Evolutionary conservation across 2,797 vertebrate genomes (phyloP).

Genomic region (Amblyraja radiata): DNA sequence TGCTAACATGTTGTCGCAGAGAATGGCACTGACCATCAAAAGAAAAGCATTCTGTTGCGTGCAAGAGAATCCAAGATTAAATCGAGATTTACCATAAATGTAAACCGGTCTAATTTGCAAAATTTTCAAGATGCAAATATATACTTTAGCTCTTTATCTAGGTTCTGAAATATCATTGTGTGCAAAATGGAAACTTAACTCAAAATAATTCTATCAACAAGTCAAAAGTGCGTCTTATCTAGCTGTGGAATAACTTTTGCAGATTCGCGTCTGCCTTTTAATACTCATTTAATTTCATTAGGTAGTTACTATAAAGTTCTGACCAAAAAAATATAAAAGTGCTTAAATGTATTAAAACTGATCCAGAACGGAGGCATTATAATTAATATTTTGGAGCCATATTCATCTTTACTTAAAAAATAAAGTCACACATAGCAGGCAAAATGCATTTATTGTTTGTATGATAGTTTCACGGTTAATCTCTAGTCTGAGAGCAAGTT

Average conservation of each 20-base stretch:
- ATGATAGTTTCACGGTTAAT: conserved; percentile 47
- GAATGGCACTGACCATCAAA: neutral
- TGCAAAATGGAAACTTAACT: neutral
- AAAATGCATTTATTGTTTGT: conserved; percentile 23
- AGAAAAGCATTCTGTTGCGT: neutral
- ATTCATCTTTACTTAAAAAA: neutral
- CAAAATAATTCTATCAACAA: neutral
- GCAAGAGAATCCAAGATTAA: neutral
- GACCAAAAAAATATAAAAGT: neutral
- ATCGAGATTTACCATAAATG: neutral
- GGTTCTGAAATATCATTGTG: neutral
- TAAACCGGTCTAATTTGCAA: neutral
- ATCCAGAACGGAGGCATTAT: neutral
- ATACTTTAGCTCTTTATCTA: neutral
- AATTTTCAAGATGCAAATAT: neutral
- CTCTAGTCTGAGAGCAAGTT: conserved; percentile 66
- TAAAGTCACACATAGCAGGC: neutral
- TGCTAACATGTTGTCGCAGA: neutral
- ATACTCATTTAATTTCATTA: neutral
- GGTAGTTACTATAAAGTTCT: neutral
- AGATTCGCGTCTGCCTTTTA: neutral
- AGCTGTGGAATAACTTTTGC: neutral
- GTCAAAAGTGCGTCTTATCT: neutral
- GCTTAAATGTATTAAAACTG: neutral
- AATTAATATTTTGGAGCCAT: neutral